phyloP scores from a whole-genome alignment of 1,140 invertebrate species.

The Harlomillsia oculata region DNA sequence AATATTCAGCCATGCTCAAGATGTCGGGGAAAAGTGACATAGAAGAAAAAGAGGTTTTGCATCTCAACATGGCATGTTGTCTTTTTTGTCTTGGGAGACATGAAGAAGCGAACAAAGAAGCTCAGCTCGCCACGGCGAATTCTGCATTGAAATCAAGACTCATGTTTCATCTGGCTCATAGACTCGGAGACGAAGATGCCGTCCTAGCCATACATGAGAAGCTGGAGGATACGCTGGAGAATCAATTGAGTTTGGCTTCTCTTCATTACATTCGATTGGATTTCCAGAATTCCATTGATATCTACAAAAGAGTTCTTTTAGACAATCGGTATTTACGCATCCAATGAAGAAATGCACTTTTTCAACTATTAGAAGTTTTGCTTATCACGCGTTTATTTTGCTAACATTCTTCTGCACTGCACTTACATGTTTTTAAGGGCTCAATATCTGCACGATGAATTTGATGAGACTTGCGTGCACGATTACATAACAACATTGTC shows the following conservation, averaged over 20 bases:
- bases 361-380: neutral
- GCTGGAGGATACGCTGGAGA: constrained; percentile 79
- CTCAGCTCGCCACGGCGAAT: constrained; percentile 34
- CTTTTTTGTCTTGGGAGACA: constrained; percentile 90
- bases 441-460: too few relatives aligned
- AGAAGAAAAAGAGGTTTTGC: constrained; percentile 39
- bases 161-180: constrained; percentile 87
- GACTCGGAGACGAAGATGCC: constrained; percentile 71
- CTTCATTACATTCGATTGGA: constrained; percentile 92
- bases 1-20: constrained; percentile 50
- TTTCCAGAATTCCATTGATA: constrained; percentile 97
- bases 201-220: constrained; percentile 66
- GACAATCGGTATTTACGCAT: constrained; percentile 63
- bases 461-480: too few relatives aligned
- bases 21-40: constrained; percentile 34
- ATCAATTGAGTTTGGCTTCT: constrained; percentile 89
- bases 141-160: constrained; percentile 66
- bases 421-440: too few relatives aligned
- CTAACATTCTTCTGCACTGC: too few relatives aligned
- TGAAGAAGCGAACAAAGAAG: constrained; percentile 50
- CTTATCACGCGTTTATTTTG: too few relatives aligned
- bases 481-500: too few relatives aligned
- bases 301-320: constrained; percentile 88
- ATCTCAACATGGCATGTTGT: constrained; percentile 80
- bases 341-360: neutral